These are phyloP conservation scores for Ladona fulva DNA, from an alignment of 1,140 invertebrate species.

Conservation along the genomic window DNA sequence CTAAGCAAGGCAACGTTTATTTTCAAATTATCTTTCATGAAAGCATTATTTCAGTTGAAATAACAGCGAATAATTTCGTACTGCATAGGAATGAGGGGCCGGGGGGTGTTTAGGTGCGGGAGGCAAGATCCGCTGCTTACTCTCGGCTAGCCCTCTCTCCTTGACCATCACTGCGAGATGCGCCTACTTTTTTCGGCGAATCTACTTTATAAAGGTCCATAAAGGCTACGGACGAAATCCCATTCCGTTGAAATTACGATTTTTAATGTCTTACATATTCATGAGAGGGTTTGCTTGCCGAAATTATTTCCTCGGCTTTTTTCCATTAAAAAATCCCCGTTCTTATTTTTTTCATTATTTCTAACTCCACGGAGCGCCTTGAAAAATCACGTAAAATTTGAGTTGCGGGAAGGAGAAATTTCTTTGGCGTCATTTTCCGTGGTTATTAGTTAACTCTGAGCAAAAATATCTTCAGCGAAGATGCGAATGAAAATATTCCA, in stretches of 20 bases:
- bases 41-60: background rate
- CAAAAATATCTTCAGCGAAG: too few relatives aligned
- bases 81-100: background rate
- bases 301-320: background rate
- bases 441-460: background rate
- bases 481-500: too few relatives aligned
- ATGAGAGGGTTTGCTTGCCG: background rate
- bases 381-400: background rate
- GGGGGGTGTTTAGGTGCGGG: background rate
- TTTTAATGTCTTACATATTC: constrained; percentile 10
- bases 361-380: background rate
- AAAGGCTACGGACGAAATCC: background rate
- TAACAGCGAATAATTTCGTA: background rate
- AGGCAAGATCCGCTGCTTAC: background rate
- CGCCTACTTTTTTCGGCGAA: too few relatives aligned
- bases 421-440: background rate
- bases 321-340: background rate
- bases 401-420: background rate
- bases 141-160: background rate
- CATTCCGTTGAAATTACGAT: constrained; percentile 5
- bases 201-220: background rate
- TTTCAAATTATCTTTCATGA: background rate
- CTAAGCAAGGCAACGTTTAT: background rate
- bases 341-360: background rate
- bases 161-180: background rate